Evolutionary conservation across 2,113 vertebrate genomes (phyloP).

Genomic region (Bungarus multicinctus): DNA sequence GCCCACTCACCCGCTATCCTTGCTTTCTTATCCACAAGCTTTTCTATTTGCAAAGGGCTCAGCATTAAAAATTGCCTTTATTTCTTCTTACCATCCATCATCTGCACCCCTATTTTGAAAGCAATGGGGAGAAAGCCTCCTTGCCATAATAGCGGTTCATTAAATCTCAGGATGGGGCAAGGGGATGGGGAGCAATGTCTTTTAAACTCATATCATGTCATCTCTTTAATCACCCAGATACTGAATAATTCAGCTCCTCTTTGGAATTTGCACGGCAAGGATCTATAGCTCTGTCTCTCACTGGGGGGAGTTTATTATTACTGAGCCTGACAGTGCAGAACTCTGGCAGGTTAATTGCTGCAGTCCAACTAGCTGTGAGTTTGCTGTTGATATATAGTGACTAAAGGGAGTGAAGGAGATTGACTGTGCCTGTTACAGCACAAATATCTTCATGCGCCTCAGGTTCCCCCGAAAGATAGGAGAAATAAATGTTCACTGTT

Average conservation of each 20-base stretch:
- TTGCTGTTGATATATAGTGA: constrained; percentile 73
- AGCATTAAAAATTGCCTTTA: constrained; percentile 55
- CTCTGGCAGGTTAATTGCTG: constrained; percentile 80
- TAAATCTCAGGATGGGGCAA: constrained; percentile 54
- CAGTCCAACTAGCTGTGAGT: constrained; percentile 70
- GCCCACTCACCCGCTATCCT: not conserved
- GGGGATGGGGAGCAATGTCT: constrained; percentile 49
- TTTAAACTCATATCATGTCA: constrained; percentile 75
- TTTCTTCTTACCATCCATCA: not conserved
- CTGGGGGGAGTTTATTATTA: constrained; percentile 71
- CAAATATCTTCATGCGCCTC: constrained; percentile 79
- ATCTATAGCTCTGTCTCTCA: constrained; percentile 71
- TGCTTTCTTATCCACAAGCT: constrained; percentile 34
- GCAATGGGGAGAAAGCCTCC: constrained; percentile 8
- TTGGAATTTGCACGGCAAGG: constrained; percentile 63
- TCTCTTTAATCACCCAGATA: constrained; percentile 76
- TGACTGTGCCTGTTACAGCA: constrained; percentile 74
- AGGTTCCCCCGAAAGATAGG: constrained; percentile 77
- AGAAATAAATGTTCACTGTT: constrained; percentile 79
- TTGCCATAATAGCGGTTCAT: constrained; percentile 46
- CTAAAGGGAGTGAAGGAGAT: constrained; percentile 73
- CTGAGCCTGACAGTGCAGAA: constrained; percentile 70
- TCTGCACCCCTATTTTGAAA: constrained; percentile 36
- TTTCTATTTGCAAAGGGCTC: constrained; percentile 56
- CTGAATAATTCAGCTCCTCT: constrained; percentile 75